These are phyloP conservation scores for Metalampra italica DNA, from an alignment of 2,888 invertebrate genomes.

Conservation along the genomic window DNA sequence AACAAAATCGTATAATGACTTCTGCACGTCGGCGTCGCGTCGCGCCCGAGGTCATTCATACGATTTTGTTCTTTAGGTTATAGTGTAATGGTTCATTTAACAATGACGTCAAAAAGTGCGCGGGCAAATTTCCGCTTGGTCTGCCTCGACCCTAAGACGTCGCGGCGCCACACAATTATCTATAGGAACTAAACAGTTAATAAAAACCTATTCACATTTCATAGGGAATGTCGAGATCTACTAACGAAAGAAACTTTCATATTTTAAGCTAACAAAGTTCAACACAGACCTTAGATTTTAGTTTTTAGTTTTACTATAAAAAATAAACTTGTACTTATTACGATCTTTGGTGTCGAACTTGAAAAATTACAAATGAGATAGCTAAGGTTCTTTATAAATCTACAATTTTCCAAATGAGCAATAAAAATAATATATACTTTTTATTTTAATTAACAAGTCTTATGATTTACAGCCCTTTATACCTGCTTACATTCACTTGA, in stretches of 20 bases:
- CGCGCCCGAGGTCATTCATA: too few relatives aligned
- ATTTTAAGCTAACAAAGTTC: conserved; percentile 32
- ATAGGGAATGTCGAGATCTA: conserved; percentile 71
- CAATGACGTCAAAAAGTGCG: too few relatives aligned
- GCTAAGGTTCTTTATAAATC: conserved; percentile 19
- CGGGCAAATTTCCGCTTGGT: too few relatives aligned
- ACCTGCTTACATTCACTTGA: conserved; percentile 25
- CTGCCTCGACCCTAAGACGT: too few relatives aligned
- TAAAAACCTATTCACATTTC: conserved; percentile 46
- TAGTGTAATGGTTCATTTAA: too few relatives aligned
- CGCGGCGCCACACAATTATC: conserved; percentile 27
- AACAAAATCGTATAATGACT: too few relatives aligned
- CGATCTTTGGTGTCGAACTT: conserved; percentile 68
- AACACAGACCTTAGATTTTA: conserved; percentile 33
- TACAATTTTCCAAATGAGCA: conserved; percentile 20
- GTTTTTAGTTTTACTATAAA: conserved; percentile 22
- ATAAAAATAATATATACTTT: conserved; percentile 25
- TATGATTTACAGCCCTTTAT: conserved; percentile 55
- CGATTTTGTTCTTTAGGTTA: too few relatives aligned
- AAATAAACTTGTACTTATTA: conserved; percentile 49
- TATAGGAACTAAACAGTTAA: conserved; percentile 36
- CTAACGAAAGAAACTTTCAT: conserved; percentile 27
- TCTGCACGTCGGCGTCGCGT: too few relatives aligned
- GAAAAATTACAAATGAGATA: conserved; percentile 34
- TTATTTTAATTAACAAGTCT: conserved; percentile 47